Evolutionary conservation across 2,888 invertebrate species (phyloP), one percentile per base, ranked within the genome.

Genomic region (Trichogramma dendrolimi): DNA sequence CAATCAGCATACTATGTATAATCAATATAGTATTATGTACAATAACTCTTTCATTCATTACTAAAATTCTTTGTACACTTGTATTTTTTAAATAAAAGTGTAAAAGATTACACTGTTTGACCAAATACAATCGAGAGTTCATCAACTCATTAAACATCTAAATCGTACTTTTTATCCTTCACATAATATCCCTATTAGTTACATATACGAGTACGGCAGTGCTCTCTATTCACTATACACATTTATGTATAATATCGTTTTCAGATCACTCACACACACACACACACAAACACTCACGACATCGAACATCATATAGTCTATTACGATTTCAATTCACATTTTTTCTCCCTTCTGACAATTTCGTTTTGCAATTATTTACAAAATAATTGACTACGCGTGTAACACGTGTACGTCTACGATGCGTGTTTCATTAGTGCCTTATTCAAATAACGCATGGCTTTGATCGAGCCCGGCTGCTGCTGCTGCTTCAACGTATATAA

Each of bases 41-140:
- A 62, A 55, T 6, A 38, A 38, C 11, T 53, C n/a, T 60, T 54
- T 44, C 4, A 10, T 55, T 14, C 46, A 55, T 60, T 52, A 54
- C 48, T 59, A n/a, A 46, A 27, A 49, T n/a, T 57, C 47, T 40
- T 53, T 40, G 48, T 10, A 10, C 46, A 10, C 46, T 46, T 46
- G 8, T 46, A 46, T 46, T 46, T 46, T 46, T 46, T 46, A 8
- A 10, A 10, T 46, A 10, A 8, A 57, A 42, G 44, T 57, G 42
- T 59, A 54, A 49, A 60, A 59, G 63, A 10, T 10, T 10, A 46
- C 49, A 47, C 51, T 51, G 50, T 58, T 55, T 61, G 59, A 49
- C 55, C 61, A 61, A 63, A 64, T 57, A 68, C 69, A 65, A 64
- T 69, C 65, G 60, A 65, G 50, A 47, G 65, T 61, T 56, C 60